Evolutionary conservation across 2,113 vertebrate species (phyloP), one percentile per base, ranked within the genome.

Genomic region (Epinephelus cyanopodus): DNA sequence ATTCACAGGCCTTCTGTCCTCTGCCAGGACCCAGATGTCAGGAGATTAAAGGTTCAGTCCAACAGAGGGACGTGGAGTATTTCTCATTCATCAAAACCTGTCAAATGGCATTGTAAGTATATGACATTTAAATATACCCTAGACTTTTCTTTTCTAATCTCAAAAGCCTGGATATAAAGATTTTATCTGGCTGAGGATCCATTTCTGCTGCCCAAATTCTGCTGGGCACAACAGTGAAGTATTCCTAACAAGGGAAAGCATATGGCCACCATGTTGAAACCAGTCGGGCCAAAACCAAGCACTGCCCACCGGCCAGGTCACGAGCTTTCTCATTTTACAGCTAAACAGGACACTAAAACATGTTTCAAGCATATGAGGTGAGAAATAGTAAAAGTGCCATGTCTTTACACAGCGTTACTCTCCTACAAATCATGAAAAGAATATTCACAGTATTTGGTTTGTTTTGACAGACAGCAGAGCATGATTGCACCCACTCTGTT

Each of bases 21-120:
- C 79, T 76, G 53, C 52, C 79, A 91, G 70, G 47, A 73, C 74
- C 52, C 75, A 69, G 53, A 80, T 57, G 56, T 71, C 6, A 62
- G 14, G 42, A 86, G 54, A 81, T 56, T 70, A 85, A 76, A 82
- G 65, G 62, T 73, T 57, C n/a, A 60, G 25, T 72, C 15, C 18
- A 10, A n/a, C 61, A 78, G 39, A 69, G 71, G 57, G 45, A 78
- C 9, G 7, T 62, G 5, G 23, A 39, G 0, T 0, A 9, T 58
- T 53, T 71, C 57, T 74, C 47, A 48, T 48, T 48, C 5, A 48
- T 17, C 15, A 14, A 53, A 21, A 53, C 1, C 19, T 69, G 33
- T 10, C n/a, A 52, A 63, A 57, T 11, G 65, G 39, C 62, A 23
- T 13, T 56, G 2, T 25, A 48, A 25, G 23, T 27, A 39, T 27